Evolutionary conservation across 2,888 invertebrate species (phyloP).

Genomic region (Caenorhabditis sp.): DNA sequence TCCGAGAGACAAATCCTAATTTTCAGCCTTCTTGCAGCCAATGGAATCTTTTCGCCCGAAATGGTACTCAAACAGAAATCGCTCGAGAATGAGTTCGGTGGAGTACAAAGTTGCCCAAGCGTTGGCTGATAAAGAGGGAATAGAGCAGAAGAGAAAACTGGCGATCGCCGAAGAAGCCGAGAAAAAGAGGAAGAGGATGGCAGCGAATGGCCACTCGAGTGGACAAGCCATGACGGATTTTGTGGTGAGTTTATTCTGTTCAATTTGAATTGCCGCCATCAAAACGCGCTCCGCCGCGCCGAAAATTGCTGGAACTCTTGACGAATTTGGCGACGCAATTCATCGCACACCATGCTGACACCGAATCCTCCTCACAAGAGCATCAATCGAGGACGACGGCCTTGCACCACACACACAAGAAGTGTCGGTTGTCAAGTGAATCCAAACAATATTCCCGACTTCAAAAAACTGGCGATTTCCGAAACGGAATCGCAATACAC

Average conservation of each 20-base stretch:
- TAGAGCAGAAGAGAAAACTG: background rate
- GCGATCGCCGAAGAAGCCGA: slow-evolving; percentile 23
- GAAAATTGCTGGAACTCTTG: too few relatives aligned
- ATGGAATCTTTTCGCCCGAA: too few relatives aligned
- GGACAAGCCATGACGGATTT: background rate
- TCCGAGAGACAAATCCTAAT: background rate
- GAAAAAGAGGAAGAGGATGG: background rate
- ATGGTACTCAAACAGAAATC: too few relatives aligned
- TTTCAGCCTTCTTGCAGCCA: too few relatives aligned
- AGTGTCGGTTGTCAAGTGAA: slow-evolving; percentile 11
- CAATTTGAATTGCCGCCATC: too few relatives aligned
- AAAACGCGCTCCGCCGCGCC: too few relatives aligned
- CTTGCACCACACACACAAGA: background rate
- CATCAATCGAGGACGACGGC: too few relatives aligned
- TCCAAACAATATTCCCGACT: slow-evolving; percentile 7
- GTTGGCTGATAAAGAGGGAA: slow-evolving; percentile 24
- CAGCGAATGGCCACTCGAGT: too few relatives aligned
- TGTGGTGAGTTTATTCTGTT: background rate
- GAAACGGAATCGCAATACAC: slow-evolving; percentile 2
- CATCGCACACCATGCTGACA: too few relatives aligned
- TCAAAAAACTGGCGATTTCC: background rate
- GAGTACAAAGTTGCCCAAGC: slow-evolving; percentile 2
- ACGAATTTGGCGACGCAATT: too few relatives aligned
- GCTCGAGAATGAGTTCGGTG: background rate
- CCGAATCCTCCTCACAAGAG: too few relatives aligned